These are phyloP conservation scores for Zaprionus obscuricornis DNA, from an alignment of 2,888 invertebrate genomes.

Conservation along the genomic window DNA sequence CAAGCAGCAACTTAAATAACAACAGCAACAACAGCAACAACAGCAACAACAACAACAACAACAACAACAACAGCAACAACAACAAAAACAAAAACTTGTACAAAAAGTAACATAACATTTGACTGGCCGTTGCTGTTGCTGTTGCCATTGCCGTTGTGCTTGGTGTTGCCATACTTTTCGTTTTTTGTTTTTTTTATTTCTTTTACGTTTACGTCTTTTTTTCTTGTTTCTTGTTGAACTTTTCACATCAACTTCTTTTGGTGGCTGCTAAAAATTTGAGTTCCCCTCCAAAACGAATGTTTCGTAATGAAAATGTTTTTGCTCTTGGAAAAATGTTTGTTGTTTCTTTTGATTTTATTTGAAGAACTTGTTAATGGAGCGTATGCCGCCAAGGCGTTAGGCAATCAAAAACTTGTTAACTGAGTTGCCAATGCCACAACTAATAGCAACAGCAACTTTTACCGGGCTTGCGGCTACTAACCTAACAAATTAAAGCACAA, in stretches of 20 bases:
- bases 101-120: constrained; percentile 57
- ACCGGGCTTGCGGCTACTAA: constrained; percentile 63
- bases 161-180: constrained; percentile 20
- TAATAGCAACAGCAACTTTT: constrained; percentile 38
- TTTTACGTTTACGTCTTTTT: constrained; percentile 23
- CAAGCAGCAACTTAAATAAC: constrained; percentile 53
- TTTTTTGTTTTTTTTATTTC: constrained; percentile 21
- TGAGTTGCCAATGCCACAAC: constrained; percentile 47
- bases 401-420: constrained; percentile 65
- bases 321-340: constrained; percentile 27
- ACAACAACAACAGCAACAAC: constrained; percentile 11
- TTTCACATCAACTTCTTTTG: constrained; percentile 70
- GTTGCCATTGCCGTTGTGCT: constrained; percentile 32
- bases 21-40: constrained; percentile 26
- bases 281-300: constrained; percentile 54
- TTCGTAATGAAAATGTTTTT: constrained; percentile 71
- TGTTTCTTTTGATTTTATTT: constrained; percentile 48
- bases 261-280: constrained; percentile 47
- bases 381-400: constrained; percentile 49
- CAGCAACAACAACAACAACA: constrained; percentile 23
- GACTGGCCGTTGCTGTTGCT: constrained; percentile 47
- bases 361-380: constrained; percentile 43
- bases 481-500: constrained; percentile 15
- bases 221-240: constrained; percentile 43
- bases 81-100: constrained; percentile 24